Conservation (phyloP, 2,888 invertebrate species). For the Sesamia inferens region DNA sequence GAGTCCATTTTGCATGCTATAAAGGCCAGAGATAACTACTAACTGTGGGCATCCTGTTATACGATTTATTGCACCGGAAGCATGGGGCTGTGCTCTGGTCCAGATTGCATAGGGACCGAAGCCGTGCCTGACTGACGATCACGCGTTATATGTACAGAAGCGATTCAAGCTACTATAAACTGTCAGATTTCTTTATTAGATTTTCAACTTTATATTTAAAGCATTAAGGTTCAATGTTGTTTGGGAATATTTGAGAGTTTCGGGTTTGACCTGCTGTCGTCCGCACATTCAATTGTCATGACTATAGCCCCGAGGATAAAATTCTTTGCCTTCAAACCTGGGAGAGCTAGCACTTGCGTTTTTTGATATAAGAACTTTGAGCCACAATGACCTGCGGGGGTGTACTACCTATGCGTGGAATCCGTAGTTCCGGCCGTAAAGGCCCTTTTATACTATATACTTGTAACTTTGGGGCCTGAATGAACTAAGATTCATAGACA, state of each 20-base stretch:
- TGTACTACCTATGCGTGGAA: not conserved
- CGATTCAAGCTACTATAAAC: too few species aligned
- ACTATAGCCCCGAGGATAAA: not conserved
- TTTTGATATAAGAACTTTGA: not conserved
- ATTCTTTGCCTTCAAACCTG: slow-evolving; percentile 9
- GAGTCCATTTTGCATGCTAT: not conserved
- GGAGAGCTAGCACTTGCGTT: not conserved
- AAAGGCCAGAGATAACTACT: not conserved
- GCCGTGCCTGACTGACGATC: not conserved
- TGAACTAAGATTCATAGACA: not conserved
- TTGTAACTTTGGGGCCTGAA: not conserved
- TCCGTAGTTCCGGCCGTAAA: not conserved
- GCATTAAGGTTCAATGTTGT: too few species aligned
- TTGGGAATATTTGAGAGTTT: too few species aligned
- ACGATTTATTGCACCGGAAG: slow-evolving; percentile 41
- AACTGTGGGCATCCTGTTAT: slow-evolving; percentile 30
- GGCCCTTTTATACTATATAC: too few species aligned
- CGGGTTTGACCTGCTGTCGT: too few species aligned
- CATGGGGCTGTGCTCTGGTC: slow-evolving; percentile 25
- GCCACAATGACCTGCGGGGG: not conserved
- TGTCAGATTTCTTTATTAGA: too few species aligned
- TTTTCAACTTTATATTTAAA: too few species aligned
- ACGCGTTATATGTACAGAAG: not conserved
- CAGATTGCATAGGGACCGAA: slow-evolving; percentile 14
- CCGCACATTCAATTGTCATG: not conserved